phyloP scores from a whole-genome alignment of 2,113 vertebrate genomes.

The Numenius arquata region DNA sequence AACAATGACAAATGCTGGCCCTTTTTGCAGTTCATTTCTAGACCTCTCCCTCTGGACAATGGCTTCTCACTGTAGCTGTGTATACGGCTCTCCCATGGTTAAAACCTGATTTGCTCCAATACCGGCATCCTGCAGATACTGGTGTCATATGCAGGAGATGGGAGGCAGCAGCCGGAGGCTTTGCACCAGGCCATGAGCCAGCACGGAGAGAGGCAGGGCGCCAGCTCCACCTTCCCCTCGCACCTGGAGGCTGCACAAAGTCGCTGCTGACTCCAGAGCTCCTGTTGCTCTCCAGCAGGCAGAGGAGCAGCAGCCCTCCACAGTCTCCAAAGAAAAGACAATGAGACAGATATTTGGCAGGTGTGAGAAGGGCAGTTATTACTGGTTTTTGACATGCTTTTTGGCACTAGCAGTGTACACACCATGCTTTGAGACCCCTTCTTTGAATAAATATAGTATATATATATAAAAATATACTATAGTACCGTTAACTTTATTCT shows the following conservation, averaged over 20 bases:
- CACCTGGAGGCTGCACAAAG: not conserved
- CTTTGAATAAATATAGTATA: not conserved
- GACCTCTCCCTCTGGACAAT: not conserved
- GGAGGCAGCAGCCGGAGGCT: not conserved
- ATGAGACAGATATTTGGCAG: not conserved
- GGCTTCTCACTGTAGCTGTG: fast-evolving
- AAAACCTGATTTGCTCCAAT: not conserved
- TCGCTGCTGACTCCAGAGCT: not conserved
- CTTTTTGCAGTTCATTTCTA: not conserved
- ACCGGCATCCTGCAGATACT: not conserved
- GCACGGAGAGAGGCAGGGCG: fast-evolving
- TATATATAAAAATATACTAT: not conserved
- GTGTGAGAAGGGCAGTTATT: not conserved
- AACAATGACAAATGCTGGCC: not conserved
- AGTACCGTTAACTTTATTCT: not conserved
- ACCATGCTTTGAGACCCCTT: not conserved
- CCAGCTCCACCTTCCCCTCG: not conserved
- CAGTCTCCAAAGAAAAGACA: not conserved
- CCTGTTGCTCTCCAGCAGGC: no score
- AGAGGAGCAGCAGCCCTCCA: not conserved
- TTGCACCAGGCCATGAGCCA: not conserved
- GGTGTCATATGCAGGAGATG: fast-evolving
- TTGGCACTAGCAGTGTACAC: not conserved
- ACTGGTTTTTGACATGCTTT: not conserved
- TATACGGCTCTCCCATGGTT: not conserved